Evolutionary conservation across 2,113 vertebrate species (phyloP), one percentile per base, ranked within the genome.

Genomic region (Oryzias javanicus): DNA sequence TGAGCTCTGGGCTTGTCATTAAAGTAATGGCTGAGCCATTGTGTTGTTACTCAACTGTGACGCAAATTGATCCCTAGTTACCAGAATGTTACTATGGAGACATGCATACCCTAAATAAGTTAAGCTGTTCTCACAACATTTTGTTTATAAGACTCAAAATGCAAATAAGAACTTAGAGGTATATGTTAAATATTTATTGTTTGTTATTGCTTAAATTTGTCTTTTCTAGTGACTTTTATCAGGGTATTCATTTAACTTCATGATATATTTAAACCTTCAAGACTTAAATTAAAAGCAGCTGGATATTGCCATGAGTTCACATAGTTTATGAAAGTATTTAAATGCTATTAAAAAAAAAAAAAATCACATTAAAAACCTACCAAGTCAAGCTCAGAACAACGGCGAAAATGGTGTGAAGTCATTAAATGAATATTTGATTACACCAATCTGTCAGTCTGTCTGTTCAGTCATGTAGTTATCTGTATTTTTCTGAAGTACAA

Each of bases 341-440:
- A 15, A 5, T 2, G 6, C 4, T n/a, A 2, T 8, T 35, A 12
- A 12, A 8, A 12, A 12, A 35, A 25, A 4, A 15, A 4, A 2
- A 27, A 14, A 12, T 42, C 22, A 24, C 29, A 54, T 50, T 0
- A 53, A 27, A 25, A 63, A 57, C 55, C 14, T 65, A 12, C 55
- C 61, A 51, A 60, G 58, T 72, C 55, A 59, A 25, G 1, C 18
- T 22, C 7, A 1, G 45, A 19, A 49, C 58, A 61, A 19, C 49
- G 52, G 6, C 47, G 40, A 22, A 46, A 66, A 71, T 67, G 54
- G 12, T 57, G 27, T 67, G 42, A 52, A 52, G 54, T 70, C 60
- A 63, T 41, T 15, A 42, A 27, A 78, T 78, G 71, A 78, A 78
- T 83, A 73, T 78, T 80, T 83, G 22, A 83, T 59, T 15, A 18